phyloP scores from a whole-genome alignment of 2,113 vertebrate genomes.

The Pavo muticus region DNA sequence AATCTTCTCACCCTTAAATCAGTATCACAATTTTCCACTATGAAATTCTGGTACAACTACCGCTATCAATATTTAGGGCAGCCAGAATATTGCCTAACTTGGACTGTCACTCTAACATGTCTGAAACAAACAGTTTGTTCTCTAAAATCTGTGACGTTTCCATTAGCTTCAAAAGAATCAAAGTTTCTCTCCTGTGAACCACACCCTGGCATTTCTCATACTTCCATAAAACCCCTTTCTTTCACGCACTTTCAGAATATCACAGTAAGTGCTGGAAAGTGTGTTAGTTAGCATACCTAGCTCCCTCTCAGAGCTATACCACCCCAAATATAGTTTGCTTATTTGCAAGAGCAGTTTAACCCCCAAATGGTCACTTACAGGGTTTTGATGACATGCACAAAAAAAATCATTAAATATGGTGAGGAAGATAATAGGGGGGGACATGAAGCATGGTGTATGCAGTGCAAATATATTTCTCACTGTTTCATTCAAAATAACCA shows the following conservation, averaged over 20 bases:
- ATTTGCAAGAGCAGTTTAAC: background rate
- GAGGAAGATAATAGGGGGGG: accelerated
- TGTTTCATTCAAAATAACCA: background rate
- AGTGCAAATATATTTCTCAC: background rate
- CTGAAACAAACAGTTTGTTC: background rate
- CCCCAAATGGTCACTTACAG: background rate
- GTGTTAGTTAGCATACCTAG: background rate
- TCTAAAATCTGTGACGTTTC: background rate
- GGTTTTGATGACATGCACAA: background rate
- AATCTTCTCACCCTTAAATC: background rate
- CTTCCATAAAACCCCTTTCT: background rate
- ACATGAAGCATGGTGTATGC: background rate
- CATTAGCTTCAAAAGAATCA: background rate
- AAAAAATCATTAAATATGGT: background rate
- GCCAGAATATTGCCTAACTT: background rate
- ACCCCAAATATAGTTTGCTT: background rate
- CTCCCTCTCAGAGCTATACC: background rate
- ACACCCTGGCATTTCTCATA: background rate
- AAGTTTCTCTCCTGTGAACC: background rate
- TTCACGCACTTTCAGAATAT: background rate
- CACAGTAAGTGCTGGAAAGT: background rate
- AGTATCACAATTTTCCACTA: background rate
- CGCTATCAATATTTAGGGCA: background rate
- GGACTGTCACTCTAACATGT: background rate
- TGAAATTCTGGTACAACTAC: background rate